phyloP scores from a whole-genome alignment of 1,140 invertebrate species.

The Drosophila santomea region DNA sequence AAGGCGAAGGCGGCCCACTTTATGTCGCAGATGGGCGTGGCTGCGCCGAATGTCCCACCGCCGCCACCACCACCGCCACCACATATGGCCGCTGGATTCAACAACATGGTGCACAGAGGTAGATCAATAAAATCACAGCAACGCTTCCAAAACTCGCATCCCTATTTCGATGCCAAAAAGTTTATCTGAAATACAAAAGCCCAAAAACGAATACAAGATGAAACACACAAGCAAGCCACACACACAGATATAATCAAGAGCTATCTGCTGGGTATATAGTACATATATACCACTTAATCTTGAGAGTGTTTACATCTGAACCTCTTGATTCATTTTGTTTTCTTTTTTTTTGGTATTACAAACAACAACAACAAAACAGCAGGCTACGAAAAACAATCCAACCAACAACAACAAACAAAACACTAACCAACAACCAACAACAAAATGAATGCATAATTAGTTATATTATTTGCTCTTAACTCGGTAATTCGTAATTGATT shows the following conservation, averaged over 20 bases:
- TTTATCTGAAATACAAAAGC: conserved; percentile 69
- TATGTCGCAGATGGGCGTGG: conserved; percentile 81
- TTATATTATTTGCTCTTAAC: conserved; percentile 42
- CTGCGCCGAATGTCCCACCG: conserved; percentile 53
- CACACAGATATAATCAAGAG: conserved; percentile 9
- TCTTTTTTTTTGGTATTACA: conserved; percentile 17
- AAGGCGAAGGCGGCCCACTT: conserved; percentile 91
- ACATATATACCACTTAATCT: conserved; percentile 24
- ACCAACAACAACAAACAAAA: conserved; percentile 24
- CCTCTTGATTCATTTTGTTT: conserved; percentile 22
- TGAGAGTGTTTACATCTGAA: conserved; percentile 20
- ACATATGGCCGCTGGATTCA: conserved; percentile 75
- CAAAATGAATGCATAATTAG: conserved; percentile 41
- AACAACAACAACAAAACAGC: conserved; percentile 45
- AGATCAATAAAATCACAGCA: conserved; percentile 83
- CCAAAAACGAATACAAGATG: conserved; percentile 28
- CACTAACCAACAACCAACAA: conserved; percentile 31
- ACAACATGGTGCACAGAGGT: conserved; percentile 85
- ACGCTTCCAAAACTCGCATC: conserved; percentile 83
- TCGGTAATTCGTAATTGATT: conserved; percentile 25
- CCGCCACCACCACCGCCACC: conserved; percentile 68
- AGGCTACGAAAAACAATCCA: conserved; percentile 25
- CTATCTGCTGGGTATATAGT: conserved; percentile 23
- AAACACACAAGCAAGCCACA: conserved; percentile 17
- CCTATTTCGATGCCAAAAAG: conserved; percentile 84